These are phyloP conservation scores for Urocyon cinereoargenteus DNA, from an alignment of 2,797 vertebrate genomes.

Conservation along the genomic window DNA sequence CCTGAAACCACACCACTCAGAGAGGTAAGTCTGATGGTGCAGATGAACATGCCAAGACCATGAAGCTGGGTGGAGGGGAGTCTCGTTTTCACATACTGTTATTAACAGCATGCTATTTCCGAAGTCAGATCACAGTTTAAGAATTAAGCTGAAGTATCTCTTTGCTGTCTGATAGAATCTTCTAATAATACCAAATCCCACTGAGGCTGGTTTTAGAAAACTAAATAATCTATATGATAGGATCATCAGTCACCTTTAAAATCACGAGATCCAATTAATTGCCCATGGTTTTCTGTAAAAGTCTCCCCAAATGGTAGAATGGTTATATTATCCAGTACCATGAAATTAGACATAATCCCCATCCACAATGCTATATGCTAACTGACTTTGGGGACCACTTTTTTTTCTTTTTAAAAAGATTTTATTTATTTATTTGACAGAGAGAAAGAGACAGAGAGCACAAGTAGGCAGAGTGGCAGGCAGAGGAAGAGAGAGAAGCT, in stretches of 20 bases:
- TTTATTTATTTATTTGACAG: no score
- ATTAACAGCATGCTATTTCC: constrained; percentile 27
- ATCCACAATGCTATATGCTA: neutral
- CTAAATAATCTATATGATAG: neutral
- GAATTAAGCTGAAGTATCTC: constrained; percentile 14
- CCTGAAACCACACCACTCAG: constrained; percentile 5
- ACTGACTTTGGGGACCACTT: neutral
- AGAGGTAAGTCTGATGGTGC: neutral
- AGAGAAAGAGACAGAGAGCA: no score
- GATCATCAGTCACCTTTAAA: constrained; percentile 45
- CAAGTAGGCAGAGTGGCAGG: no score
- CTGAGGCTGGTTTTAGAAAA: neutral
- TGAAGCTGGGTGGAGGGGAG: neutral
- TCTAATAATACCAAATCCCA: constrained; percentile 41
- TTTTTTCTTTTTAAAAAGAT: no score
- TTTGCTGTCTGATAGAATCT: constrained; percentile 56
- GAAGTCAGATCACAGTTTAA: constrained; percentile 37
- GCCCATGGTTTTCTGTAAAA: neutral
- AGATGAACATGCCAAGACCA: neutral
- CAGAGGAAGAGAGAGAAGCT: no score
- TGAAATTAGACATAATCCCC: neutral
- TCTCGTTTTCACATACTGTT: neutral
- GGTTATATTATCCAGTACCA: neutral
- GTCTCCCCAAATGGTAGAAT: neutral
- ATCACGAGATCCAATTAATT: neutral